These are phyloP conservation scores for Macrobrachium rosenbergii DNA, from an alignment of 1,140 invertebrate genomes.

Conservation along the genomic window DNA sequence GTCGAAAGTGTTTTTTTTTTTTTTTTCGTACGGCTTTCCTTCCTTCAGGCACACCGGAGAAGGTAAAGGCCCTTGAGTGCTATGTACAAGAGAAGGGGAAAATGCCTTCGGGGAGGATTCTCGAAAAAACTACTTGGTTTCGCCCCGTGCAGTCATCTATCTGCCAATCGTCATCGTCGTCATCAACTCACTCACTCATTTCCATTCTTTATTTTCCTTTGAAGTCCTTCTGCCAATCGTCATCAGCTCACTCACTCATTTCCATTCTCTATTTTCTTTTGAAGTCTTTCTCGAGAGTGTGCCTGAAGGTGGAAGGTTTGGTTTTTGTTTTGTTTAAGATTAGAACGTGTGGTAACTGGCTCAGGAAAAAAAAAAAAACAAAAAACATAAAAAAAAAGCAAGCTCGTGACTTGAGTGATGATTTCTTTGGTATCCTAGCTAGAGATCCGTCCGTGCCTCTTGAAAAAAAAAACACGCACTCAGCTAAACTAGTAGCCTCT, in stretches of 20 bases:
- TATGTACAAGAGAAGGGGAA: conserved; percentile 46
- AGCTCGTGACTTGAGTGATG: conserved; percentile 55
- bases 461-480: conserved; percentile 15
- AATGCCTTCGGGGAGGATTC: conserved; percentile 19
- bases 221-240: background rate
- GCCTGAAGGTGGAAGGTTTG: conserved; percentile 45
- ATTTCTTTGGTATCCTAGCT: conserved; percentile 63
- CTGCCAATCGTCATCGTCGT: no score
- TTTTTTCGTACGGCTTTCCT: background rate
- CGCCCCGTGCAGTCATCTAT: no score
- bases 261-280: background rate
- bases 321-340: background rate
- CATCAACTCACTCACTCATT: no score
- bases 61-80: conserved; percentile 14
- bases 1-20: no score
- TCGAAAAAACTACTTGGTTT: no score
- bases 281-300: conserved; percentile 30
- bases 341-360: background rate
- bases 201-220: background rate
- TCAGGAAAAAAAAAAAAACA: no score
- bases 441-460: conserved; percentile 63
- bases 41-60: conserved; percentile 47
- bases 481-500: conserved; percentile 28
- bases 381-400: conserved; percentile 26
- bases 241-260: no score